Conservation (phyloP, 2,888 invertebrate species). For the Cephus sareptanus region DNA sequence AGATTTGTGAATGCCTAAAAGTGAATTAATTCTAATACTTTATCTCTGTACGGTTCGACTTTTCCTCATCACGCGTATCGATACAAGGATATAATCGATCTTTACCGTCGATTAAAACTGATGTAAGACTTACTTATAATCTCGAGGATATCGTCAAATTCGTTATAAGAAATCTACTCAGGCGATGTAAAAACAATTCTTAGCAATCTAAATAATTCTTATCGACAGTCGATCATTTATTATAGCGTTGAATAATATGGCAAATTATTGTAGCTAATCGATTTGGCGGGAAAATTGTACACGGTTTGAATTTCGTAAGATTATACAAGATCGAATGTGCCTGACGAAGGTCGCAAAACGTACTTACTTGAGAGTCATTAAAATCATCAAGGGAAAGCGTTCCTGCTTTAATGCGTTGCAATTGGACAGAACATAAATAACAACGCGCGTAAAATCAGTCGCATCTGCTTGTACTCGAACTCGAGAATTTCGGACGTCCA, state of each 20-base stretch:
- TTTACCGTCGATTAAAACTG: background rate
- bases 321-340: background rate
- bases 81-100: background rate
- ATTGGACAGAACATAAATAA: slow-evolving; percentile 1
- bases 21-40: background rate
- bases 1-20: background rate
- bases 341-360: background rate
- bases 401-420: background rate
- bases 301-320: background rate
- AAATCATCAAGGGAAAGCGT: background rate
- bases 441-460: background rate
- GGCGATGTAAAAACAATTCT: too few relatives aligned
- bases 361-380: background rate
- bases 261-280: background rate
- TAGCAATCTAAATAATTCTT: too few relatives aligned
- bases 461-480: background rate
- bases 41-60: background rate
- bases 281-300: background rate
- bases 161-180: background rate
- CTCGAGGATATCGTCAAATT: background rate
- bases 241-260: background rate
- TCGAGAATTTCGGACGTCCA: background rate
- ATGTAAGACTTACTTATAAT: background rate
- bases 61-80: background rate
- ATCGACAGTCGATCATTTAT: too few relatives aligned